Evolutionary conservation across 2,113 vertebrate genomes (phyloP), one percentile per base, ranked within the genome.

Genomic region (Triplophysa tibetana): DNA sequence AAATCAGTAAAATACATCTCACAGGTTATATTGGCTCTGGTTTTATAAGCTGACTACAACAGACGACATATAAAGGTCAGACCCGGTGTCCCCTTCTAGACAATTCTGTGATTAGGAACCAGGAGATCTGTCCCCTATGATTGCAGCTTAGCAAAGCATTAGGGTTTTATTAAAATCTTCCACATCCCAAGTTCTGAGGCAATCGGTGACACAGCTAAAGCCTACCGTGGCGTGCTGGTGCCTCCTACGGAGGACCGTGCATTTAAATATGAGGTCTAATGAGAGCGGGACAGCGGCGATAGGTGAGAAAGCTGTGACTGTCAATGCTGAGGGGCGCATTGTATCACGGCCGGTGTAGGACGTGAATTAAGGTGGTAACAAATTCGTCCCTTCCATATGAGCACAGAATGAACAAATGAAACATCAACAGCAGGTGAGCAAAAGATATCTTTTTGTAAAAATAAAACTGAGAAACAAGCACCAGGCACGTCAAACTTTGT

Each of bases 121-220:
- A 48, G 77, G 80, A 82, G 84, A 83, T 80, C 84, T 85, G 87
- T 88, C 88, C 83, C 84, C 85, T 88, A 87, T 91, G 89, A 91
- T 87, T 90, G 90, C 89, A 88, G 90, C 88, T 91, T 89, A 88
- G 86, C 75, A 85, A 87, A 87, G 88, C 88, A 90, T 90, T 90
- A 87, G 88, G 90, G 86, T 80, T 78, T 67, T 48, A 85, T 85
- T 89, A 79, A 70, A 80, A 43, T 54, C 61, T 50, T 69, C 58
- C 63, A 54, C 29, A 14, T 81, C 73, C 77, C 86, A 80, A 84
- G 82, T 85, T 89, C 67, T 75, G 69, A 75, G 84, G 82, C 69
- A 61, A 86, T 88, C 85, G 76, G 81, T 81, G 86, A 86, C 78
- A 79, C 76, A 61, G 75, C 68, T 70, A 70, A 76, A 82, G 87